Conservation (phyloP, 2,888 invertebrate species). For the Drosophila siamana region DNA sequence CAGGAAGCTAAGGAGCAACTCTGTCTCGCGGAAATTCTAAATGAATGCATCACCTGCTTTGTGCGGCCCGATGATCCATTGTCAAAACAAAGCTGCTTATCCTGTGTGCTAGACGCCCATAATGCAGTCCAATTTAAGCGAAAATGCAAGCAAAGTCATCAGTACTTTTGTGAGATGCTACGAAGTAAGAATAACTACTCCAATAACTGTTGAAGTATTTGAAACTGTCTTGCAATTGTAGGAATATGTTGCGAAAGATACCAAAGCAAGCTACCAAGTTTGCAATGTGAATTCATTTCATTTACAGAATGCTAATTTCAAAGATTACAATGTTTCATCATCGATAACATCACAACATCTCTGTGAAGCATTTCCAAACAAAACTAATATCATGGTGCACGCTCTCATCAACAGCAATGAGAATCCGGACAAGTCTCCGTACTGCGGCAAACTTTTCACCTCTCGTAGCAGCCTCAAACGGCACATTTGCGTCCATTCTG, state of each 20-base stretch:
- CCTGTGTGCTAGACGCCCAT: constrained; percentile 38
- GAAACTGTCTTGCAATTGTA: background rate
- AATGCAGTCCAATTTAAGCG: constrained; percentile 38
- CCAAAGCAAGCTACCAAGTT: background rate
- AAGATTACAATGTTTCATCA: background rate
- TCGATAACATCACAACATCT: background rate
- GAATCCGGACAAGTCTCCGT: constrained; percentile 6
- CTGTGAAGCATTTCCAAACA: constrained; percentile 2
- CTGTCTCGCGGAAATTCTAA: constrained; percentile 24
- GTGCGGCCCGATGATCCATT: constrained; percentile 24
- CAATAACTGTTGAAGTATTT: constrained; percentile 1
- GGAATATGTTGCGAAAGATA: background rate
- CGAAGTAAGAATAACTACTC: background rate
- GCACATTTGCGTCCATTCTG: background rate
- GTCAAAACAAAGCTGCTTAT: constrained; percentile 45
- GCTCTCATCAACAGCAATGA: background rate
- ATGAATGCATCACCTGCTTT: constrained; percentile 7
- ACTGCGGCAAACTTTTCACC: constrained; percentile 6
- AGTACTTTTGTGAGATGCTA: constrained; percentile 6
- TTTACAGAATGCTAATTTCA: too few species aligned
- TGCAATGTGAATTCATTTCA: too few species aligned
- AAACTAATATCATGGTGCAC: constrained; percentile 5
- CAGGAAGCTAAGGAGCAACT: constrained; percentile 14
- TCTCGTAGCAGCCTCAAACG: background rate
- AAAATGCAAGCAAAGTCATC: constrained; percentile 15